Conservation (phyloP, 2,113 vertebrate species). For the Tachycineta bicolor region DNA sequence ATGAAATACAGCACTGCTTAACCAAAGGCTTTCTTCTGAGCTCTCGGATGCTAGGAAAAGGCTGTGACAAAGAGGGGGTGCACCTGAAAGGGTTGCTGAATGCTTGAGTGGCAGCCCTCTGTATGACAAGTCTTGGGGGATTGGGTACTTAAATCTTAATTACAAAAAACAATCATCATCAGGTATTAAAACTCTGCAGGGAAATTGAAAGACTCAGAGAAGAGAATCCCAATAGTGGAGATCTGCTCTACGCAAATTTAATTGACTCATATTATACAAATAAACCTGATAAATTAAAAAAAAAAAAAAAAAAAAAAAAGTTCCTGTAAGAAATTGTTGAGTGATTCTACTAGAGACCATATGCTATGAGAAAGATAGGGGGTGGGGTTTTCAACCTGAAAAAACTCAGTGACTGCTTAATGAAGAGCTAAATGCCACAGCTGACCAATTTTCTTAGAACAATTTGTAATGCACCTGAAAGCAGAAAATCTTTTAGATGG, state of each 20-base stretch:
- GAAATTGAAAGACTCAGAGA: conserved; percentile 65
- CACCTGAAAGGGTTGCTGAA: conserved; percentile 43
- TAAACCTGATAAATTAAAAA: conserved; percentile 51
- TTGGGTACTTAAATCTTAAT: conserved; percentile 85
- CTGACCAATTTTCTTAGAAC: neutral
- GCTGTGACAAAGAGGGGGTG: conserved; percentile 32
- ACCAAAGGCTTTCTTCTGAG: conserved; percentile 17
- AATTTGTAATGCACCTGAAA: neutral
- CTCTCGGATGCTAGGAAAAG: neutral
- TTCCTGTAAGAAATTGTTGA: conserved; percentile 33
- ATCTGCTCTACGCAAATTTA: conserved; percentile 57
- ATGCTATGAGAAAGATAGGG: neutral
- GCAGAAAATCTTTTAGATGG: neutral
- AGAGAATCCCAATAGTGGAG: conserved; percentile 51
- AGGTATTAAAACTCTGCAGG: conserved; percentile 65
- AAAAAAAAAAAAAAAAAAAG: conserved; percentile 10
- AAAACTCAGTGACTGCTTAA: neutral
- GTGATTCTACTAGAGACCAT: conserved; percentile 13
- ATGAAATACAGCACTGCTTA: neutral
- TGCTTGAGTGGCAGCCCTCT: conserved; percentile 79
- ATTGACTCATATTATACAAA: conserved; percentile 70
- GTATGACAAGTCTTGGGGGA: conserved; percentile 78
- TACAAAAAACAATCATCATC: conserved; percentile 80
- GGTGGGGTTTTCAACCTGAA: neutral
- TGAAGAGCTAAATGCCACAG: neutral